Evolutionary conservation across 1,140 invertebrate species (phyloP), one percentile per base, ranked within the genome.

Genomic region (Parasteatoda tepidariorum): DNA sequence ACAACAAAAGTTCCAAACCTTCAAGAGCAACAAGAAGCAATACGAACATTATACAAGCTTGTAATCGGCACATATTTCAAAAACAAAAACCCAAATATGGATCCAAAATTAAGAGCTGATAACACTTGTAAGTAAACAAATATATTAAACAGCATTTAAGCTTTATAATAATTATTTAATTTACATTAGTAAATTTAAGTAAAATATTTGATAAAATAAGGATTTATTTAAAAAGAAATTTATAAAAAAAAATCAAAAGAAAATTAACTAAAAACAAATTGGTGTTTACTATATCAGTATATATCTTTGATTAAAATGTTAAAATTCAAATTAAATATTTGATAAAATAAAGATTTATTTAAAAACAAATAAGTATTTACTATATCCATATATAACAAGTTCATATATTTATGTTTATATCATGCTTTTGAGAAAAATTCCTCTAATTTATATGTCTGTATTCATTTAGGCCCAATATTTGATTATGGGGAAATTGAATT

Each of bases 31-130:
- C 84, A 85, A 59, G 68, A 66, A 24, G 55, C 74, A 11, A 31
- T 85, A 2, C 41, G 84, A 13, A 71, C 70, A 18, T 54, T 85
- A 18, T 85, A 85, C n/a, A 85, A 82, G 26, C 41, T 82, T 48
- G 59, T 68, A 18, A 38, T 82, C 26, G 84, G 84, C n/a, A 85
- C 68, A 4, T 85, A 85, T 31, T 85, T 81, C 28, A 70, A 70
- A 31, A 61, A 48, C 15, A 68, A 38, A 34, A 55, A 61, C 31
- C 31, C 33, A 13, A 33, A 62, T 11, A 30, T 62, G 30, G 78
- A 82, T 13, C 24, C 55, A 30, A 70, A 59, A 71, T 31, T 82
- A 13, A 48, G 30, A n/a, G 67, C 66, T 24, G 67, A 70, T 82
- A 71, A 82, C 13, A 38, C 64, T 11, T 61, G 78, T 82, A 82